Percentiles rank a stretch among this genome's conserved stretches.
Evolutionary conservation across 2,113 vertebrate genomes (phyloP).

Genomic region (Benitochromis conjunctus): DNA sequence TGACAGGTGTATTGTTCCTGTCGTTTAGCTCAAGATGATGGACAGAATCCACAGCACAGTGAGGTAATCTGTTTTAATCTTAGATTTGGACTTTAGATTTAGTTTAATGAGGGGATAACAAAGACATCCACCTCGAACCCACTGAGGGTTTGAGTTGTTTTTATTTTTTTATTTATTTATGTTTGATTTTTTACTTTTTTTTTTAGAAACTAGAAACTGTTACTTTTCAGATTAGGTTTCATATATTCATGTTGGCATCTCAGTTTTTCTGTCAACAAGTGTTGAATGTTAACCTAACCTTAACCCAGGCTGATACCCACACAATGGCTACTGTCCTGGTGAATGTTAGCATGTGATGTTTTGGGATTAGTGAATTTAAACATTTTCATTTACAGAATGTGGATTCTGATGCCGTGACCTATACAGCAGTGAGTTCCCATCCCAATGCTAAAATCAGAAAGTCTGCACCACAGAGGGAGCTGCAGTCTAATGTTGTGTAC

Average conservation of each 20-base stretch:
- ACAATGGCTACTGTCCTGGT: background rate
- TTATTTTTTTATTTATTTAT: rapidly evolving
- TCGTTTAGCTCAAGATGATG: background rate
- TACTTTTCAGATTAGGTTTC: background rate
- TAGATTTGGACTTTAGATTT: background rate
- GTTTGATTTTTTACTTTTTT: background rate
- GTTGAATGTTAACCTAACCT: background rate
- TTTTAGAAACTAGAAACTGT: background rate
- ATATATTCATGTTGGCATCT: background rate
- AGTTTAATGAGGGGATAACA: rapidly evolving
- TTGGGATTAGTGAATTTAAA: background rate
- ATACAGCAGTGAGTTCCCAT: background rate
- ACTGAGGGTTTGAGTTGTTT: rapidly evolving
- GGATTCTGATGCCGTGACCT: background rate
- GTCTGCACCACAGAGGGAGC: rapidly evolving
- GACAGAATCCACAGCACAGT: background rate
- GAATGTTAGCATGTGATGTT: background rate
- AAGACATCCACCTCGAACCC: rapidly evolving
- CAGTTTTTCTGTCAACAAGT: rapidly evolving
- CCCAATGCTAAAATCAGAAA: background rate
- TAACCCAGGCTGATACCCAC: rapidly evolving
- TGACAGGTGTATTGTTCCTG: background rate
- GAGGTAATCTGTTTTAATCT: background rate
- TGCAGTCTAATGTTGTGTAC: background rate
- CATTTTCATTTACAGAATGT: background rate